These are phyloP conservation scores for Lepus americanus DNA, from an alignment of 2,113 vertebrate genomes.

Conservation along the genomic window DNA sequence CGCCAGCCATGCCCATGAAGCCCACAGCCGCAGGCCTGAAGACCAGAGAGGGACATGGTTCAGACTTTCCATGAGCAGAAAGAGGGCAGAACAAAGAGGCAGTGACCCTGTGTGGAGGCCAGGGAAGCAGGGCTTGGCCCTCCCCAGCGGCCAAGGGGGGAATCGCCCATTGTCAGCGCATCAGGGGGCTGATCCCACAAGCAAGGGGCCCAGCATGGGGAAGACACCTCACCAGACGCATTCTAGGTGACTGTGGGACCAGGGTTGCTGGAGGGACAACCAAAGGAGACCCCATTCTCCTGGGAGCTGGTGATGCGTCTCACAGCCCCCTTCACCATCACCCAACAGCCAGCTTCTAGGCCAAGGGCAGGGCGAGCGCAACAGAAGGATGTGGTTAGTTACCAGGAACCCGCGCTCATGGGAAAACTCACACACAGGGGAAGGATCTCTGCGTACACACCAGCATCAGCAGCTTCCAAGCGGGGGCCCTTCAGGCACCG, in stretches of 20 bases:
- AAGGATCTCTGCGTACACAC: neutral
- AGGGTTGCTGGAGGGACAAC: neutral
- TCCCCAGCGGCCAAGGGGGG: neutral
- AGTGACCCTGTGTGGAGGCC: no score
- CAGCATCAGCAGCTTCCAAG: neutral
- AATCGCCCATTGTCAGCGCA: neutral
- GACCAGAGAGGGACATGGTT: no score
- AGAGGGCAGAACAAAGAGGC: no score
- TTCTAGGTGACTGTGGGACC: no score
- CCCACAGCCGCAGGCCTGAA: no score
- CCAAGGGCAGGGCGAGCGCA: constrained; percentile 30
- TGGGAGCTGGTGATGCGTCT: constrained; percentile 6
- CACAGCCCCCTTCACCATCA: neutral
- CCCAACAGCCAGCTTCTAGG: constrained; percentile 3
- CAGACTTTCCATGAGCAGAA: no score
- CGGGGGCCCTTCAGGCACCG: neutral
- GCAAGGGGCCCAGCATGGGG: constrained; percentile 73
- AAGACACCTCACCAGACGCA: neutral
- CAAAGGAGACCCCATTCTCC: neutral
- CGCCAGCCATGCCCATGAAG: no score
- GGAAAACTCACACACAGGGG: neutral
- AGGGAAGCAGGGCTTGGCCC: neutral
- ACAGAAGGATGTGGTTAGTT: constrained; percentile 66
- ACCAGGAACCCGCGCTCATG: neutral
- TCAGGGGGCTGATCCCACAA: constrained; percentile 73